These are phyloP conservation scores for Drosophila cardini DNA, from an alignment of 1,140 invertebrate genomes.

Conservation along the genomic window DNA sequence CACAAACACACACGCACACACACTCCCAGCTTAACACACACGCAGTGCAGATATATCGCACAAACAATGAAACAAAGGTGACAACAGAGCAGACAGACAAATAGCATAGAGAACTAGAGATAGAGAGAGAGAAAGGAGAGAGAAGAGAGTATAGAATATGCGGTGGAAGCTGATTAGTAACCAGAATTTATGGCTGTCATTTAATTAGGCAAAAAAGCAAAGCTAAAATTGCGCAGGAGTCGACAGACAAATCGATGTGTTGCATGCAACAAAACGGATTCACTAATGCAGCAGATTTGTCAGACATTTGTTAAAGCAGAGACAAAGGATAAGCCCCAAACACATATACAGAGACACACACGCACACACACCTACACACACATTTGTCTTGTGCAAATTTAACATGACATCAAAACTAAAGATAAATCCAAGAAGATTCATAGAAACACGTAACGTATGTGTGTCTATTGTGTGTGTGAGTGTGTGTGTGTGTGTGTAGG, in stretches of 20 bases:
- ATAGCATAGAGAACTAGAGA: no score
- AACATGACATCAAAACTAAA: conserved; percentile 55
- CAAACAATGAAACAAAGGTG: conserved; percentile 16
- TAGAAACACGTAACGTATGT: not conserved
- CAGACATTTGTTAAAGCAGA: conserved; percentile 60
- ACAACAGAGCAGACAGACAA: not conserved
- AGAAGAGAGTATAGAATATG: not conserved
- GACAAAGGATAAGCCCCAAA: conserved; percentile 1
- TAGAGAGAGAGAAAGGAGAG: not conserved
- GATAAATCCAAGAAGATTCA: conserved; percentile 31
- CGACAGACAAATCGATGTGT: conserved; percentile 61
- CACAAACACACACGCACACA: not conserved
- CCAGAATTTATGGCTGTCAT: conserved; percentile 67
- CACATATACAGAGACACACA: conserved; percentile 27
- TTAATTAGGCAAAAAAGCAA: conserved; percentile 64
- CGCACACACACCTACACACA: conserved; percentile 35
- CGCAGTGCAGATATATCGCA: conserved; percentile 35
- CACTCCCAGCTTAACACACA: not conserved
- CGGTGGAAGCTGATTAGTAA: conserved; percentile 54
- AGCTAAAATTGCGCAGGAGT: conserved; percentile 31
- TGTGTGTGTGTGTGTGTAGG: conserved; percentile 9
- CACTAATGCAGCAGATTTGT: conserved; percentile 78
- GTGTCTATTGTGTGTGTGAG: not conserved
- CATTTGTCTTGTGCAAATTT: conserved; percentile 59
- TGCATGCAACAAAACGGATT: conserved; percentile 50